Evolutionary conservation across 2,797 vertebrate species (phyloP).

Genomic region (Sebastes nivosus): DNA sequence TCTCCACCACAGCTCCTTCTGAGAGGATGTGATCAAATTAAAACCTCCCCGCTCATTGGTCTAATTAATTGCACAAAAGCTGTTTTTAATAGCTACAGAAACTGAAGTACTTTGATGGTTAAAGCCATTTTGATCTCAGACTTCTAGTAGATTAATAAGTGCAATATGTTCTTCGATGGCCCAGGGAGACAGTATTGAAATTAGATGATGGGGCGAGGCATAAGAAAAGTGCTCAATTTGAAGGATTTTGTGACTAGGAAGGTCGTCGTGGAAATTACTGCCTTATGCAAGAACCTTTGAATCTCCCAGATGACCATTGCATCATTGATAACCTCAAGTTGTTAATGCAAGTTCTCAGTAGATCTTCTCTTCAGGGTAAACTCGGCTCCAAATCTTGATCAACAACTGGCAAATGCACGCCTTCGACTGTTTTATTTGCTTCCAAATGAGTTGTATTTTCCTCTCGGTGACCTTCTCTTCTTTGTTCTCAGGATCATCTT

Average conservation of each 20-base stretch:
- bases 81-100: background rate
- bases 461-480: slow-evolving; percentile 28
- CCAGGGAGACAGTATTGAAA: background rate
- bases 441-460: slow-evolving; percentile 11
- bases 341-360: background rate
- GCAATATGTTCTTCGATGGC: background rate
- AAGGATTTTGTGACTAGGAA: background rate
- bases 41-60: slow-evolving; percentile 17
- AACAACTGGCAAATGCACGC: background rate
- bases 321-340: background rate
- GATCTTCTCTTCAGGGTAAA: background rate
- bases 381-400: background rate
- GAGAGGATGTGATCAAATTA: slow-evolving; percentile 23
- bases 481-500: slow-evolving; percentile 91
- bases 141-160: background rate
- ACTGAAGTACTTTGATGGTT: background rate
- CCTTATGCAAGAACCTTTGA: background rate
- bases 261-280: slow-evolving; percentile 6
- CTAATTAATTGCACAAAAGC: slow-evolving; percentile 7
- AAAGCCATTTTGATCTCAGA: background rate
- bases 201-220: background rate
- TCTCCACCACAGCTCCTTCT: slow-evolving; percentile 12
- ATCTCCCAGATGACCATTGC: background rate
- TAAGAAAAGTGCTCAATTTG: background rate
- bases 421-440: background rate